A percentile compares a stretch with the other conserved stretches of the same genome.
phyloP scores from a whole-genome alignment of 2,888 invertebrate species.

The Euzetes globulus region DNA sequence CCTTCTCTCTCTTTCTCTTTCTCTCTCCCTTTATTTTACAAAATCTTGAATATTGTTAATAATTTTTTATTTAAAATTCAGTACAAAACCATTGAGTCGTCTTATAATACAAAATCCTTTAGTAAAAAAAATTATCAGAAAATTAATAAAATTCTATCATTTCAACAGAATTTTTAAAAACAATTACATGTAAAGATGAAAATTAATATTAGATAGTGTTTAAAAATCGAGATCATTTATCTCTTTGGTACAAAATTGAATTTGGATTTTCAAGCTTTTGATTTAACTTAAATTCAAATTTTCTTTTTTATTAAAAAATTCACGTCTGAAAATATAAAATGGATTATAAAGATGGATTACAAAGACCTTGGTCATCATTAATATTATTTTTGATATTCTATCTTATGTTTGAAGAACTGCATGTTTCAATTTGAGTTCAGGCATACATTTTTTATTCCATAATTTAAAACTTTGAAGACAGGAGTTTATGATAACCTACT shows the following conservation, averaged over 20 bases:
- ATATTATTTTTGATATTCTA: no score
- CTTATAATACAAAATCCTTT: not conserved
- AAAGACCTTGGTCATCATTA: no score
- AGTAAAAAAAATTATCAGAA: not conserved
- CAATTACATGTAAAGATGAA: not conserved
- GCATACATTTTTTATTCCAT: no score
- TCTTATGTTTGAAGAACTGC: no score
- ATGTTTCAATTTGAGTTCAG: no score
- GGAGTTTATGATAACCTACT: no score
- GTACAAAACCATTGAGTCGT: not conserved
- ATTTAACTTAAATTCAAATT: no score
- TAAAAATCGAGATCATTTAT: constrained; percentile 13
- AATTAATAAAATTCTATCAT: not conserved
- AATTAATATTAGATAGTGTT: not conserved
- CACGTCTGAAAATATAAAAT: not conserved
- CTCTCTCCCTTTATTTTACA: not conserved
- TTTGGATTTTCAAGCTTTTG: not conserved
- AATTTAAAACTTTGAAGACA: no score
- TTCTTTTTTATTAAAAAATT: not conserved
- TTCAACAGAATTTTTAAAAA: not conserved
- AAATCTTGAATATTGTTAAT: not conserved
- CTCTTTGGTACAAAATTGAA: constrained; percentile 18
- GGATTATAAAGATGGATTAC: no score
- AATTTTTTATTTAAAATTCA: not conserved
- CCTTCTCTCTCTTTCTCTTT: not conserved